phyloP scores from a whole-genome alignment of 2,888 invertebrate species.

The Apotomis betuletana region DNA sequence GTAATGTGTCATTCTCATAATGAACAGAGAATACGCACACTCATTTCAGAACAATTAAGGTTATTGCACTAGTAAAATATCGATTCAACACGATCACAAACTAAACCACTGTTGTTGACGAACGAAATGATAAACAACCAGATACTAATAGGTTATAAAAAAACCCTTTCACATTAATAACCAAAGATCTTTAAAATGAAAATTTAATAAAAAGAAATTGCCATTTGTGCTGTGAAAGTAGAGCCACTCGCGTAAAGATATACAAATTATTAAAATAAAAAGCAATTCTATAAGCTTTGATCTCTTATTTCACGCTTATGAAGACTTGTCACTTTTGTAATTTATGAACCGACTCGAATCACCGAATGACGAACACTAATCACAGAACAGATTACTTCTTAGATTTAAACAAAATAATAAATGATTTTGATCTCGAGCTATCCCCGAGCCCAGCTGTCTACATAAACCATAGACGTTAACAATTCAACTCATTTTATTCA shows the following conservation, averaged over 20 bases:
- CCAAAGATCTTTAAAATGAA: not conserved
- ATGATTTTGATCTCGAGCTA: constrained; percentile 33
- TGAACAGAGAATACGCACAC: constrained; percentile 65
- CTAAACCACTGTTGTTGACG: constrained; percentile 55
- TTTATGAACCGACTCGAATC: constrained; percentile 20
- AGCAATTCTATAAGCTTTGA: not conserved
- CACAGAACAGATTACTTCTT: constrained; percentile 28
- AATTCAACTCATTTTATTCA: not conserved
- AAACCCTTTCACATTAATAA: constrained; percentile 52
- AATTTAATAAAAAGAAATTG: constrained; percentile 16
- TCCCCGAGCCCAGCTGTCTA: constrained; percentile 24
- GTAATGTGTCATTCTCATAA: constrained; percentile 49
- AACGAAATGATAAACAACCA: constrained; percentile 60
- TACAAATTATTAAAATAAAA: constrained; percentile 25
- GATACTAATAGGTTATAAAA: constrained; percentile 55
- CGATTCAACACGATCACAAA: constrained; percentile 65
- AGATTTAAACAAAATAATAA: constrained; percentile 39
- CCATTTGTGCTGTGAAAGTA: constrained; percentile 39
- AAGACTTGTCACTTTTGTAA: constrained; percentile 16
- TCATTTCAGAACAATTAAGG: constrained; percentile 69
- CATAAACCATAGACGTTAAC: not conserved
- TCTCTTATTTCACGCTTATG: constrained; percentile 1
- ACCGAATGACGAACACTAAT: constrained; percentile 31
- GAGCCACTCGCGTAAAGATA: constrained; percentile 30
- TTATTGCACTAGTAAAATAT: constrained; percentile 60